Evolutionary conservation across 2,888 invertebrate species (phyloP).

Genomic region (Tromatobia lineatoria): DNA sequence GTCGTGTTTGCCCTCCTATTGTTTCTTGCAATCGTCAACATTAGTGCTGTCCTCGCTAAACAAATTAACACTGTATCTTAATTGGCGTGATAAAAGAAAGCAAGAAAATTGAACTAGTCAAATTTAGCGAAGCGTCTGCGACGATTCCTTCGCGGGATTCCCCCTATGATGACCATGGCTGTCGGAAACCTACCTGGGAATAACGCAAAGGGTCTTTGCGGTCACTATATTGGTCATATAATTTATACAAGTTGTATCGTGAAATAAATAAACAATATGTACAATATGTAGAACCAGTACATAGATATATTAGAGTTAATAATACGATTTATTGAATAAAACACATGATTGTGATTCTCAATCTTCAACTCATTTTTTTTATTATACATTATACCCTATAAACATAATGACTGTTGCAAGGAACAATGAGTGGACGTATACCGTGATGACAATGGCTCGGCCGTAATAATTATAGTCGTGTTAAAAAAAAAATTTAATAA

Average conservation of each 20-base stretch:
- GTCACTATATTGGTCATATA: slow-evolving; percentile 13
- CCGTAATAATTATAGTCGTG: slow-evolving; percentile 46
- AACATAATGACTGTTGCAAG: slow-evolving; percentile 59
- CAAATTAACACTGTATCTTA: background rate
- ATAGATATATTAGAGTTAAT: slow-evolving; percentile 28
- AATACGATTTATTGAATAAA: slow-evolving; percentile 39
- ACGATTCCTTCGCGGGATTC: slow-evolving; percentile 46
- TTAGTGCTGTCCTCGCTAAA: slow-evolving; percentile 12
- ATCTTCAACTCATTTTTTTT: slow-evolving; percentile 28
- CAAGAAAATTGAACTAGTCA: slow-evolving; percentile 48
- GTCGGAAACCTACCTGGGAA: slow-evolving; percentile 62
- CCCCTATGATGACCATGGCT: slow-evolving; percentile 58
- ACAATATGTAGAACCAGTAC: slow-evolving; percentile 25
- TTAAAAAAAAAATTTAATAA: slow-evolving; percentile 20
- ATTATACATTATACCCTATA: background rate
- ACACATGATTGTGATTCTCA: slow-evolving; percentile 44
- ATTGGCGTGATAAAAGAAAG: slow-evolving; percentile 18
- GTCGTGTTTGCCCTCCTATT: slow-evolving; percentile 42
- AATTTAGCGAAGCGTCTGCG: slow-evolving; percentile 28
- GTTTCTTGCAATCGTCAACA: slow-evolving; percentile 61
- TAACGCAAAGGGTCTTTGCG: slow-evolving; percentile 2
- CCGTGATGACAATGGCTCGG: slow-evolving; percentile 75
- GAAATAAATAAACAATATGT: slow-evolving; percentile 50
- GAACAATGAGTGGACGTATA: slow-evolving; percentile 62
- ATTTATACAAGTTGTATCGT: slow-evolving; percentile 33